Conservation (phyloP, 2,888 invertebrate species). For the Steinernema scapterisci region DNA sequence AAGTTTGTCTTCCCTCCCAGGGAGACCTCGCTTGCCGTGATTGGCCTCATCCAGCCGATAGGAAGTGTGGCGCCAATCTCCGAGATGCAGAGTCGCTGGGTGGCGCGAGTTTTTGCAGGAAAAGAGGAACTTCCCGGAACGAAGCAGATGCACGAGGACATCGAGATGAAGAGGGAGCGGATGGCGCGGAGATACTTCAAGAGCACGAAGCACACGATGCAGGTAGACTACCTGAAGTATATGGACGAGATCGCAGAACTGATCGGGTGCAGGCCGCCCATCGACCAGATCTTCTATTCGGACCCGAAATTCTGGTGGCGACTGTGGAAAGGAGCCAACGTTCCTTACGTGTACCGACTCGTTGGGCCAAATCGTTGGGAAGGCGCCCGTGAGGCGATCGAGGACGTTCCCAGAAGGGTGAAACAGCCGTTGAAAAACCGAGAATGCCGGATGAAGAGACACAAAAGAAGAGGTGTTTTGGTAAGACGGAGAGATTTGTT, state of each 20-base stretch:
- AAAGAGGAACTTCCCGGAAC: slow-evolving; percentile 44
- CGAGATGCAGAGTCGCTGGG: slow-evolving; percentile 69
- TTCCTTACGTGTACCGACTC: slow-evolving; percentile 63
- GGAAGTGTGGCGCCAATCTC: slow-evolving; percentile 70
- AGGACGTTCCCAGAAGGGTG: slow-evolving; percentile 53
- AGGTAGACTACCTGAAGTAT: slow-evolving; percentile 62
- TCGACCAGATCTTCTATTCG: slow-evolving; percentile 49
- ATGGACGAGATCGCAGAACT: slow-evolving; percentile 65
- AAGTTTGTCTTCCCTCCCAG: slow-evolving; percentile 69
- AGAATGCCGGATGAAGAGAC: slow-evolving; percentile 56
- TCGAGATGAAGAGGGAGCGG: slow-evolving; percentile 48
- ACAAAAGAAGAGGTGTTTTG: slow-evolving; percentile 56
- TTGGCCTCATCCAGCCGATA: slow-evolving; percentile 69
- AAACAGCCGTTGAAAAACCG: slow-evolving; percentile 61
- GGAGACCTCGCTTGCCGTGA: slow-evolving; percentile 64
- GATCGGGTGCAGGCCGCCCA: slow-evolving; percentile 58
- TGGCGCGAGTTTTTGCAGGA: slow-evolving; percentile 55
- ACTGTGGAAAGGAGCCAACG: slow-evolving; percentile 61
- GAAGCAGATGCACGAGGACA: slow-evolving; percentile 49
- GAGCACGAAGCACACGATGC: slow-evolving; percentile 63
- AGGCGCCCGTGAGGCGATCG: slow-evolving; percentile 54
- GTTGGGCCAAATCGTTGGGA: slow-evolving; percentile 59
- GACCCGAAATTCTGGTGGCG: slow-evolving; percentile 56
- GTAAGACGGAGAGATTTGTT: slow-evolving; percentile 30
- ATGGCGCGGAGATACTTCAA: slow-evolving; percentile 62